Conservation (phyloP, 2,113 vertebrate species). For the Oxyruncus cristatus region DNA sequence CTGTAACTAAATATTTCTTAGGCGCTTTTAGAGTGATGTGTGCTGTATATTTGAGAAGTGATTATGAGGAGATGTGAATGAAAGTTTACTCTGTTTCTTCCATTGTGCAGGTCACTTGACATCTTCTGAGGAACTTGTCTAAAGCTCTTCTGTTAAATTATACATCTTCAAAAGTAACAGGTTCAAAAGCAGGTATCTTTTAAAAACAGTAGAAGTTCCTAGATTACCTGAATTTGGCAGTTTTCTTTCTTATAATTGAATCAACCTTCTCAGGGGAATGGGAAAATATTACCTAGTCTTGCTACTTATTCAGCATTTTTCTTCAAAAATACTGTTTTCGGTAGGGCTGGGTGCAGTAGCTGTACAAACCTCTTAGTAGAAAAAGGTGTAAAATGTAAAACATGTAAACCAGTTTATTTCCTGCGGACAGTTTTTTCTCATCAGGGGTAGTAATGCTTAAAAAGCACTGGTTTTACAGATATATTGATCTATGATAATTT, state of each 20-base stretch:
- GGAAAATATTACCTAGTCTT: neutral
- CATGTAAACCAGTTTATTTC: neutral
- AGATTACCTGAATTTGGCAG: neutral
- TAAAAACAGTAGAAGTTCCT: neutral
- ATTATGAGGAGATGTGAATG: neutral
- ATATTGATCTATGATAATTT: neutral
- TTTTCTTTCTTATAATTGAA: neutral
- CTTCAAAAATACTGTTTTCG: neutral
- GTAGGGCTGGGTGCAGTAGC: neutral
- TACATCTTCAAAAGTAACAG: neutral
- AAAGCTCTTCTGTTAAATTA: neutral
- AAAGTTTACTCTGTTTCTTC: neutral
- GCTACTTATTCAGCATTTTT: neutral
- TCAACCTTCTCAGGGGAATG: neutral
- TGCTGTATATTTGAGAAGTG: neutral
- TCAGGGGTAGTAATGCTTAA: neutral
- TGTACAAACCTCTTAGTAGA: neutral
- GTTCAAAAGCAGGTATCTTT: neutral
- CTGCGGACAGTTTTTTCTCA: neutral
- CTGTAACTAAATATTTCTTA: neutral
- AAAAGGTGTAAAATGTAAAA: neutral
- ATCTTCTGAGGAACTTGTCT: neutral
- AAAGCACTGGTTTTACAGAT: neutral
- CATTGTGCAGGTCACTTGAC: neutral
- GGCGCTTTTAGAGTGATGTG: neutral